Conservation (phyloP, 92 coral and sea anemone genomes). For the Anthopleura xanthogrammica region DNA sequence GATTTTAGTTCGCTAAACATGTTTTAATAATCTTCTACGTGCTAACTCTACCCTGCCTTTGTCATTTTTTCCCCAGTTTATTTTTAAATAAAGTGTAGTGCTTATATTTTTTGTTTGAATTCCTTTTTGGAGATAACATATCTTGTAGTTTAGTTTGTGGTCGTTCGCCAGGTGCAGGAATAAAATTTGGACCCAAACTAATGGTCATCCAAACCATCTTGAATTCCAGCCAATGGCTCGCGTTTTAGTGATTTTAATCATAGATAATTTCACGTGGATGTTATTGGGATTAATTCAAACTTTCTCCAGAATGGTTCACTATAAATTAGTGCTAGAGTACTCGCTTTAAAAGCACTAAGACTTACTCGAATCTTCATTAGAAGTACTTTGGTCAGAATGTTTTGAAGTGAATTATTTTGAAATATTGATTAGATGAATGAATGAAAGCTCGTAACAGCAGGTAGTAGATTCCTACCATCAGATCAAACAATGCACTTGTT, state of each 20-base stretch:
- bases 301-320: background rate
- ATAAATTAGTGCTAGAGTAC: background rate
- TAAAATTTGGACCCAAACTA: background rate
- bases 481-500: background rate
- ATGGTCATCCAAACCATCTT: background rate
- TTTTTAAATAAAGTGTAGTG: background rate
- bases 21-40: background rate
- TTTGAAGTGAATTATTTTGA: background rate
- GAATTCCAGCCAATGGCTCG: background rate
- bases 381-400: background rate
- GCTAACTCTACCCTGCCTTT: background rate
- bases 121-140: background rate
- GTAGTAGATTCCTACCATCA: background rate
- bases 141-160: constrained; percentile 6
- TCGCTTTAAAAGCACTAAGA: background rate
- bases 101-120: background rate
- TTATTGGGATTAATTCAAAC: background rate
- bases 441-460: background rate
- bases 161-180: background rate
- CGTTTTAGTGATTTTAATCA: background rate
- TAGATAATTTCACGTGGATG: background rate
- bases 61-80: background rate
- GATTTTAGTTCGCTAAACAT: constrained; percentile 20
- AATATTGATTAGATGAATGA: constrained; percentile 3
- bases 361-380: background rate